Evolutionary conservation across 2,797 vertebrate species (phyloP).

Genomic region (Spea hammondii): DNA sequence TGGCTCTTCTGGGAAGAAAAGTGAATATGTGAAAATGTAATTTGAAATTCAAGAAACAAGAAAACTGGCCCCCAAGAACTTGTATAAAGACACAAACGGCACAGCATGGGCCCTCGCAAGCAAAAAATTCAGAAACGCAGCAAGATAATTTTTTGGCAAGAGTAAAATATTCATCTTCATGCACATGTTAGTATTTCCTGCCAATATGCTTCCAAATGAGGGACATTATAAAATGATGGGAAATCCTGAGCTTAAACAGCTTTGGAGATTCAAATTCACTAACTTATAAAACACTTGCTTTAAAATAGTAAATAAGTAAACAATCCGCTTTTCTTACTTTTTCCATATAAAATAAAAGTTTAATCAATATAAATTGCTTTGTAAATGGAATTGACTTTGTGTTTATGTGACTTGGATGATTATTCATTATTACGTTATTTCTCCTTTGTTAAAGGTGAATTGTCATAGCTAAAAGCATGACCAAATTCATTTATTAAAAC

Average conservation of each 20-base stretch:
- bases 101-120: slow-evolving; percentile 82
- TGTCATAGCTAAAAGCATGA: no score
- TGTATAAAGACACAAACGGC: slow-evolving; percentile 82
- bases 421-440: background rate
- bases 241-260: slow-evolving; percentile 71
- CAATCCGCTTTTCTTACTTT: no score
- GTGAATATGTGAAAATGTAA: slow-evolving; percentile 61
- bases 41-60: slow-evolving; percentile 74
- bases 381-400: no score
- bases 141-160: slow-evolving; percentile 94
- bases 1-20: slow-evolving; percentile 62
- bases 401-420: background rate
- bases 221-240: slow-evolving; percentile 86
- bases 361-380: no score
- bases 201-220: slow-evolving; percentile 84
- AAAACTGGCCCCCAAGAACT: slow-evolving; percentile 83
- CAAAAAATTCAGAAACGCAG: slow-evolving; percentile 81
- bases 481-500: no score
- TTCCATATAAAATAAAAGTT: no score
- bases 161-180: slow-evolving; percentile 76
- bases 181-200: slow-evolving; percentile 87
- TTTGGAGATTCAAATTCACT: slow-evolving; percentile 1
- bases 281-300: background rate
- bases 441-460: no score
- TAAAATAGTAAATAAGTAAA: background rate